Conservation (phyloP, 1,140 invertebrate species). For the Eumaeus atala region DNA sequence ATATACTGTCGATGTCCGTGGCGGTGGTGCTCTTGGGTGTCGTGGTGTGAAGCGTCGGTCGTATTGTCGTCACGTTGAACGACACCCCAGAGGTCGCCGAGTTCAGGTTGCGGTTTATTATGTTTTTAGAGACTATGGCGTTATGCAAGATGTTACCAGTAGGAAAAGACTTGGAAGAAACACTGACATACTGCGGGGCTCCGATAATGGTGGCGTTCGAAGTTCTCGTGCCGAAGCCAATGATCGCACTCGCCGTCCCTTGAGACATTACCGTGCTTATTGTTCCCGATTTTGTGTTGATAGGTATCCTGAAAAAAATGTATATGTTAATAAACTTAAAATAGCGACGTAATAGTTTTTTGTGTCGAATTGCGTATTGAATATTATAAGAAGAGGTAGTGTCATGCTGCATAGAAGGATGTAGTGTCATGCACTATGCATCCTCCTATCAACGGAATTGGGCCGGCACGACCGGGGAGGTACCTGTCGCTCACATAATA, state of each 20-base stretch:
- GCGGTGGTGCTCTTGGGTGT: conserved; percentile 42
- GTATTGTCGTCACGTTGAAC: conserved; percentile 51
- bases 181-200: conserved; percentile 64
- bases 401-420: no score
- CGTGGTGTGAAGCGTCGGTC: conserved; percentile 44
- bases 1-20: conserved; percentile 54
- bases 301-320: conserved; percentile 53
- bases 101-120: conserved; percentile 41
- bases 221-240: conserved; percentile 61
- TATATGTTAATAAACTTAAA: no score
- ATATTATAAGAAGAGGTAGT: no score
- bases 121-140: conserved; percentile 67
- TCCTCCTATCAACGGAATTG: no score
- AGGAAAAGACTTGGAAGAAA: conserved; percentile 65
- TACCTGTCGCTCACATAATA: no score
- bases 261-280: conserved; percentile 68
- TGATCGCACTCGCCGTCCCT: conserved; percentile 59
- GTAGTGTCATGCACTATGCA: no score
- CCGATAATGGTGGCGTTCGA: conserved; percentile 55
- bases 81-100: conserved; percentile 44
- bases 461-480: no score
- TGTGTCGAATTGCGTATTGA: no score
- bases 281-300: conserved; percentile 57
- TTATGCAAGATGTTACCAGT: conserved; percentile 72
- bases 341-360: no score